Base-by-base conservation (phyloP, 2,888 invertebrate species). In the Melinaea menophilus region DNA sequence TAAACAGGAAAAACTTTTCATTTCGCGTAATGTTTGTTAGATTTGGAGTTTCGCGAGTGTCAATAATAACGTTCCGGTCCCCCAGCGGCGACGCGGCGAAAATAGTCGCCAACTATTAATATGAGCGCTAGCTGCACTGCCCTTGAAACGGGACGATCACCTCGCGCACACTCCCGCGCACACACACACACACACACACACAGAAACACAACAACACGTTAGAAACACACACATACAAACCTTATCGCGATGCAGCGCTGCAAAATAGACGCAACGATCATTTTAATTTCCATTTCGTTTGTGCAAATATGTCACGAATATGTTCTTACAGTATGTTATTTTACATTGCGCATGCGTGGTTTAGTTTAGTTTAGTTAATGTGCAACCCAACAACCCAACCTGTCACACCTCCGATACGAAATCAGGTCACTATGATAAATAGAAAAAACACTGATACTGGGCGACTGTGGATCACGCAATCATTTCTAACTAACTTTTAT, bases 31-130 rank as follows among this genome's bases (percentile, higher is more conserved):
- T 82, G 82, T 81, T 82, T 84, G 81, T 73, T 66, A 71, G 78
- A 81, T 84, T 86, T 82, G 84, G 83, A 79, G 79, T 81, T 85
- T 84, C 70, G 88, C 89, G 85, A 90, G 89, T 89, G 89, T 89
- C 90, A 88, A 88, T 88, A 89, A 86, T 88, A 88, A 85, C 85
- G 86, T 82, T 82, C 82, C 84, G 84, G 85, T 87, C 85, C 85
- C 84, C 84, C 81, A 79, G 83, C 79, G 79, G 79, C 80, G 80
- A 79, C 80, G 84, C 78, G 79, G 88, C 87, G 85, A 87, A 88
- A 90, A 90, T 90, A 90, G 88, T 89, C 85, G 82, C 82, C 83
- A 84, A 86, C 90, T 90, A 90, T 90, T 88, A 87, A 90, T 89
- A 89, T 80, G 84, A 84, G 83, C 87, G 85, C 87, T 86, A 86